Evolutionary conservation across 2,113 vertebrate species (phyloP), one percentile per base, ranked within the genome.

Genomic region (Osmerus eperlanus): DNA sequence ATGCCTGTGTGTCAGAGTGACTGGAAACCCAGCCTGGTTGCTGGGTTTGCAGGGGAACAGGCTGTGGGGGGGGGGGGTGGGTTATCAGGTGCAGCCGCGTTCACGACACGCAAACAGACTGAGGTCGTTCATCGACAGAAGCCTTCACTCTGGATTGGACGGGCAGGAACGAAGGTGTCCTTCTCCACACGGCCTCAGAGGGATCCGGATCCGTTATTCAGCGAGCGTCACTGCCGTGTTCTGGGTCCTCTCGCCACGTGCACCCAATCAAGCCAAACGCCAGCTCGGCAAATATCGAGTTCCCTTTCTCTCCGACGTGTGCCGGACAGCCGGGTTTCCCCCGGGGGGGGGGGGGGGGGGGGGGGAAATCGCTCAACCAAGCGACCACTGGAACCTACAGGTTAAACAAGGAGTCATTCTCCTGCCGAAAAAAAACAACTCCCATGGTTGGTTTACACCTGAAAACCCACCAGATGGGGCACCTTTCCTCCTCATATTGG

Each of bases 381-480:
- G 41, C 9, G 41, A 47, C 41, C 58, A 2, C 64, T 5, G 59
- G 36, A 71, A 70, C 23, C 56, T 76, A 67, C 25, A 65, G 21
- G 52, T 69, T 2, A 77, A 78, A 83, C 77, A 81, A 81, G 68
- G 83, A 73, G 75, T 77, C 70, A 75, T 83, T 84, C 79, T 81
- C 77, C 73, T 60, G 63, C 63, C 55, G 71, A 65, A 68, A 69
- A 51, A 77, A 62, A 72, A 56, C 2, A 76, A 56, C 15, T 47
- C 72, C 72, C 66, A 47, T 74, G 78, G 79, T 72, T 61, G 69
- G 67, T 78, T 78, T 78, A 78, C 81, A 84, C 80, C 80, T 81
- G 73, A 63, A 56, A 15, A 56, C 73, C 61, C 18, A 4, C 68
- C 81, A 82, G 70, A 81, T 79, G 78, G 76, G 79, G 74, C 65